Percentiles rank a stretch among this genome's conserved stretches.
phyloP scores from a whole-genome alignment of 2,797 vertebrate genomes.

The Rhabdomys pumilio region DNA sequence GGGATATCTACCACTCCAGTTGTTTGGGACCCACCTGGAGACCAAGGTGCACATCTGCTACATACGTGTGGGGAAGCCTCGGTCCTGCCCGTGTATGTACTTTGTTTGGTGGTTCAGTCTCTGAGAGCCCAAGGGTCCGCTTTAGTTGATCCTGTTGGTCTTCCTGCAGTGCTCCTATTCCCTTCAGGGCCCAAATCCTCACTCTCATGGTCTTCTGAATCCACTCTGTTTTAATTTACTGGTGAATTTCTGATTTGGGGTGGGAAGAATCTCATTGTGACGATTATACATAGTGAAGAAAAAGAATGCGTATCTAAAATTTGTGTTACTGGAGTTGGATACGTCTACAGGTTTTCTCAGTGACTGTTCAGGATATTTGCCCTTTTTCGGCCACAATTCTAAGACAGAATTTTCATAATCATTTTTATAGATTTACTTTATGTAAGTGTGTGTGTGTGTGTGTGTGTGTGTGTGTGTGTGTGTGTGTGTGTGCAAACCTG shows the following conservation, averaged over 20 bases:
- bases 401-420: constrained; percentile 63
- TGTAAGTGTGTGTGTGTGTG: neutral
- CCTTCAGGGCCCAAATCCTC: neutral
- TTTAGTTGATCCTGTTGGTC: neutral
- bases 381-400: constrained; percentile 50
- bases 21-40: neutral
- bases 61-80: neutral
- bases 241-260: neutral
- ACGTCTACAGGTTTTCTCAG: neutral
- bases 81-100: neutral
- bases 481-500: neutral
- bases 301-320: neutral
- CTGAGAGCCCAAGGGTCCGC: neutral
- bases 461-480: neutral
- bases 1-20: neutral
- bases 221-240: constrained; percentile 25
- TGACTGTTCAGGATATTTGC: neutral
- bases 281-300: constrained; percentile 6
- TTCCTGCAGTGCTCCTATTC: neutral
- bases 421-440: neutral
- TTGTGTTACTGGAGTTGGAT: neutral
- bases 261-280: neutral
- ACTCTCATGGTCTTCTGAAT: neutral
- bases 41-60: neutral
- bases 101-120: neutral